Base-by-base conservation (phyloP, 2,113 vertebrate species). In the Larimichthys crocea region DNA sequence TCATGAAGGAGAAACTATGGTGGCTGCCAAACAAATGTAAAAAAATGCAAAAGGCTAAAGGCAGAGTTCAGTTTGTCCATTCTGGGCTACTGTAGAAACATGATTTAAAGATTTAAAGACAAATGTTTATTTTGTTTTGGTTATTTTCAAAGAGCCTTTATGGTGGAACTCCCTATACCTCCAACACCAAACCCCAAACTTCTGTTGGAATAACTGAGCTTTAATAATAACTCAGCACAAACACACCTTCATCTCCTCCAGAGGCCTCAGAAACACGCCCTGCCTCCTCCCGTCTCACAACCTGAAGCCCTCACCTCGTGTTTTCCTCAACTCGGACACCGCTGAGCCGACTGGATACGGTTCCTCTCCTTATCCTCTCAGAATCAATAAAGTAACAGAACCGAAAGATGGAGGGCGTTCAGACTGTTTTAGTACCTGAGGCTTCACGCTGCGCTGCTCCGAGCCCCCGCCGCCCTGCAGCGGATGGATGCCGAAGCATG, bases 401-500 rank as follows among this genome's bases (percentile, higher is more conserved):
- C 5, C 17, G 24, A 71, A 63, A 3, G 14, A 31, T 2, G n/a
- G 9, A 16, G 12, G 73, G 0, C 9, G 64, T 0, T 31, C 0
- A 14, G 56, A 15, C 1, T 57, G 80, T 80, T 82, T 56, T 15
- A 2, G 10, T 80, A 91, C 89, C 88, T 86, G 88, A 26, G 86
- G 57, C 12, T 1, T 87, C 11, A 88, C 17, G 0, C 89, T 89
- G 86, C 5, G 29, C 48, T 61, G 91, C 49, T 79, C 46, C 0
- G 85, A 35, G 24, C 61, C 67, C 76, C 83, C 88, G 31, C 62
- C 4, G 1, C 59, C 83, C 82, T 29, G 6, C 74, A 88, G 82
- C 0, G 53, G 92, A 24, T 89, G 91, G 82, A 91, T 17, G 24
- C 92, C 93, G 7, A 91, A 82, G 70, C 91, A 92, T 0, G 10